Base-by-base conservation (phyloP, 2,888 invertebrate species). In the Branchipolynoe longqiensis region DNA sequence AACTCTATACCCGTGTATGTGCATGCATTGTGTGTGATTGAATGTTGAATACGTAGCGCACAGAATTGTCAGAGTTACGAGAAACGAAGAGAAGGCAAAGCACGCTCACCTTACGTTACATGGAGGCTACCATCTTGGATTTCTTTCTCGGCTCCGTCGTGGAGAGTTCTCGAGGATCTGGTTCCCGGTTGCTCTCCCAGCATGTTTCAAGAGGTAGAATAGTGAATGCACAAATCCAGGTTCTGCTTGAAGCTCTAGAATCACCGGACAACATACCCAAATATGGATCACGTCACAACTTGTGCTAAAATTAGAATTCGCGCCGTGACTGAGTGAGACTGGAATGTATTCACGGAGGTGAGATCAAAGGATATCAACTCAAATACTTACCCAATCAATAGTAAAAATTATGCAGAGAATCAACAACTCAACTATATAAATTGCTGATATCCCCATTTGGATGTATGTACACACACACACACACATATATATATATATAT, bases 81-180 rank as follows among this genome's bases (percentile, higher is more conserved):
- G 48, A 48, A 18, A 8, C 18, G 48, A 48, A 48, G 18, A 48
- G 8, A 48, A 48, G 18, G 48, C 8, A 33, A n/a, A 69, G 38
- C 69, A 69, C 38, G 69, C 69, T 69, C 38, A 69, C 69, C 69
- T 69, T 69, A 3, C 36, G 8, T 69, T 69, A 69, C 69, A 69
- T 69, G 69, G 69, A 38, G 69, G 69, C 69, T 69, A 69, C 69
- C 69, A 69, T 69, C 69, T 69, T 69, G 33, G 33, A n/a, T 58
- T 4, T 33, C 3, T 3, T 33, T 69, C 36, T 4, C n/a, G 38
- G 22, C 69, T 69, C 36, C 38, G 12, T 18, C 3, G 36, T 18
- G 69, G 38, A 69, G 69, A 69, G 69, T 38, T 69, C 33, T 33
- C 2, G 18, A 8, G 69, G 1, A 2, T 6, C 28, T 14, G 31